Percentiles rank a stretch among this genome's conserved stretches.
Evolutionary conservation across 1,140 invertebrate species (phyloP).

Genomic region (Tenebrio molitor): DNA sequence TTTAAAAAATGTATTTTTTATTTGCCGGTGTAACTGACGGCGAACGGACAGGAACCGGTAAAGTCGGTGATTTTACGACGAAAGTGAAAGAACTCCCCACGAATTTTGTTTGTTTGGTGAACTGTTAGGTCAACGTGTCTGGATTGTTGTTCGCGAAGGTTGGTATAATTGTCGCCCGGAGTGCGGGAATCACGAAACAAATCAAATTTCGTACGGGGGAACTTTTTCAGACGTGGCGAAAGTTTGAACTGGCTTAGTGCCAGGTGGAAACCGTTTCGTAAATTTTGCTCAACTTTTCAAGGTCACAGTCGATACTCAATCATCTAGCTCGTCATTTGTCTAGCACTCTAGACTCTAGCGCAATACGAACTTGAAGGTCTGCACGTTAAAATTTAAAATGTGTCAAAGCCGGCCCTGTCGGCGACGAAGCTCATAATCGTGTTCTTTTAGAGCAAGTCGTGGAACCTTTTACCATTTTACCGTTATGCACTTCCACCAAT

Average conservation of each 20-base stretch:
- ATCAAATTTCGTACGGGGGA: neutral
- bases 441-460: too few species aligned
- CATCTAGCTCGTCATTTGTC: too few species aligned
- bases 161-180: neutral
- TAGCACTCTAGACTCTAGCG: too few species aligned
- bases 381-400: too few species aligned
- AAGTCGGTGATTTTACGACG: too few species aligned
- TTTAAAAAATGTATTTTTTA: too few species aligned
- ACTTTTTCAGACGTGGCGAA: neutral
- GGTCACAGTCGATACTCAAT: too few species aligned
- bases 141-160: neutral
- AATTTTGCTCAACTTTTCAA: neutral
- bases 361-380: neutral
- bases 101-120: neutral
- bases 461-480: neutral
- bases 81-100: too few species aligned
- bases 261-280: neutral
- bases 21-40: too few species aligned
- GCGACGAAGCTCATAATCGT: neutral
- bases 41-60: too few species aligned
- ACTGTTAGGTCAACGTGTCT: neutral
- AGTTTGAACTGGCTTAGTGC: conserved; percentile 20
- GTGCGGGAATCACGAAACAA: neutral
- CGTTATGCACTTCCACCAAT: neutral
- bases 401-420: too few species aligned